A percentile compares a stretch with the other conserved stretches of the same genome.
These are phyloP conservation scores for Oscheius sp. DNA, from an alignment of 2,888 invertebrate genomes.

Conservation along the genomic window DNA sequence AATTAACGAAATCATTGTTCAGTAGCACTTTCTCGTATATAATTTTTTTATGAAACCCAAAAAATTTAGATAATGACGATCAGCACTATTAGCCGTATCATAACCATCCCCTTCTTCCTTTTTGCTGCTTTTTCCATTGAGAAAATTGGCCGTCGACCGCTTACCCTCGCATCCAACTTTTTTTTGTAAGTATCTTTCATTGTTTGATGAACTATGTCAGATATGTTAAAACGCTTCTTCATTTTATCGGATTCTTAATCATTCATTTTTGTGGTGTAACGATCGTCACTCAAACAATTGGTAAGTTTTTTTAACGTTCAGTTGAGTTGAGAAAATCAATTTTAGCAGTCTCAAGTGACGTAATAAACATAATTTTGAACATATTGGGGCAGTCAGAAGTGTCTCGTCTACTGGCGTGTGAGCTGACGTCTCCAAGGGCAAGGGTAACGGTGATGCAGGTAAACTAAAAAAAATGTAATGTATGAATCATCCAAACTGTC, in stretches of 20 bases:
- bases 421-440: not conserved
- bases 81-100: not conserved
- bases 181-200: not conserved
- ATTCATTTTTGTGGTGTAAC: not conserved
- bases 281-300: not conserved
- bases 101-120: not conserved
- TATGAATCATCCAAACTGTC: not conserved
- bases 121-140: not conserved
- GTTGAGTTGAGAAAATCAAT: not conserved
- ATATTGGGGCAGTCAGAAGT: not conserved
- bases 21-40: no score
- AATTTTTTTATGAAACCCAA: not conserved
- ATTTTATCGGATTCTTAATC: not conserved
- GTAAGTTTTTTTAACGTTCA: not conserved
- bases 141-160: not conserved
- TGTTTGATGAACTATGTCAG: not conserved
- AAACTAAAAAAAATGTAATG: not conserved
- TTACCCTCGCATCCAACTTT: not conserved
- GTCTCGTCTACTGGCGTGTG: conserved; percentile 3
- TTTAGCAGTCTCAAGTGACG: not conserved
- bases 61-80: conserved; percentile 5
- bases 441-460: conserved; percentile 12
- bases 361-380: not conserved
- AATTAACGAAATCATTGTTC: no score
- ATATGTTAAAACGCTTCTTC: not conserved